These are phyloP conservation scores for Dryas iulia DNA, from an alignment of 1,140 invertebrate species.

Conservation along the genomic window DNA sequence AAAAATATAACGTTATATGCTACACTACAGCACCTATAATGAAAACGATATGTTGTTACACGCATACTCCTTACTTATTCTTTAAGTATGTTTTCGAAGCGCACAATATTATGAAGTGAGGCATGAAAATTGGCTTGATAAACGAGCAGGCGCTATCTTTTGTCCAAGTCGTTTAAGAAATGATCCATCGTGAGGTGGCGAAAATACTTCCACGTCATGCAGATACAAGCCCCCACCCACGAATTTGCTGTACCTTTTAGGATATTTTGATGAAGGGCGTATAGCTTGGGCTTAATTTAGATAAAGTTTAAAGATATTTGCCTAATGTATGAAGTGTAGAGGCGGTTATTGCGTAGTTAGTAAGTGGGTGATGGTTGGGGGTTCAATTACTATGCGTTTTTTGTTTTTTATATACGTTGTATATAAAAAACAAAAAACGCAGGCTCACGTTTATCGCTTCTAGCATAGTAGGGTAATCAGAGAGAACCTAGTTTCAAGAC, in stretches of 20 bases:
- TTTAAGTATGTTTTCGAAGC: slow-evolving; percentile 14
- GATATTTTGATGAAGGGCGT: slow-evolving; percentile 2
- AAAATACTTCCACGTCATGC: slow-evolving; percentile 32
- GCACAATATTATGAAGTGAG: slow-evolving; percentile 30
- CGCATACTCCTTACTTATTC: background rate
- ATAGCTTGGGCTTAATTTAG: background rate
- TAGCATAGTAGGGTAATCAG: too few species aligned
- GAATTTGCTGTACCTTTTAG: slow-evolving; percentile 13
- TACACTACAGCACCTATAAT: too few species aligned
- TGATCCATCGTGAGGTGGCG: slow-evolving; percentile 27
- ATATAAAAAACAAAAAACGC: too few species aligned
- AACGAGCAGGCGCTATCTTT: slow-evolving; percentile 35
- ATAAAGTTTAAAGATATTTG: background rate
- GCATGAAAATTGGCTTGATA: slow-evolving; percentile 30
- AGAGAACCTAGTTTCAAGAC: too few species aligned
- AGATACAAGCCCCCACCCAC: slow-evolving; percentile 12
- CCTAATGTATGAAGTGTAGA: too few species aligned
- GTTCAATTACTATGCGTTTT: too few species aligned
- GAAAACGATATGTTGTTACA: too few species aligned
- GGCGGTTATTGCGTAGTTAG: too few species aligned
- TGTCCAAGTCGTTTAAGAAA: slow-evolving; percentile 38
- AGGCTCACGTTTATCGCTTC: too few species aligned
- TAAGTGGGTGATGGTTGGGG: too few species aligned
- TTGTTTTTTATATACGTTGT: too few species aligned
- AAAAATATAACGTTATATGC: too few species aligned